Conservation (phyloP, 2,113 vertebrate genomes). For the Hippopotamus amphibius region DNA sequence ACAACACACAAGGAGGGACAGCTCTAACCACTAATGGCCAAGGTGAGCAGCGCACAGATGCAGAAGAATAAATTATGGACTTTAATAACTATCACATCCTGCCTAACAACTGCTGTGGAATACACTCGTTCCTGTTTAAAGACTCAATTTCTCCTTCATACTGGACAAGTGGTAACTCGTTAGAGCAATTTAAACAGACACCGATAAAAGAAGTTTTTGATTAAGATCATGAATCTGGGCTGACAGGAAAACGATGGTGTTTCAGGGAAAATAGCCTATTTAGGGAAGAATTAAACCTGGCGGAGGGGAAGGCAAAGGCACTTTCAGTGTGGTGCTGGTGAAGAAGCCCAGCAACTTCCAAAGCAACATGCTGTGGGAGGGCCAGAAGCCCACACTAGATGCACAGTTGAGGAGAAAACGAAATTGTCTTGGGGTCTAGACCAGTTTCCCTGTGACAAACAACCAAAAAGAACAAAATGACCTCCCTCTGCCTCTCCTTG, state of each 20-base stretch:
- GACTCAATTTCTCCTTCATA: slow-evolving; percentile 68
- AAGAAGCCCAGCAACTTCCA: slow-evolving; percentile 15
- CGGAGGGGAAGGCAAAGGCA: neutral
- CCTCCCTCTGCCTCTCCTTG: slow-evolving; percentile 11
- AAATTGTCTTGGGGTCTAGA: neutral
- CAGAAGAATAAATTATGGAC: slow-evolving; percentile 30
- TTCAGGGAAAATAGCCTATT: slow-evolving; percentile 63
- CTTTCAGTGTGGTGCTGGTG: neutral
- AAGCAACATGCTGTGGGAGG: neutral
- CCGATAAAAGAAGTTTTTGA: slow-evolving; percentile 72
- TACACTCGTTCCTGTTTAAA: slow-evolving; percentile 61
- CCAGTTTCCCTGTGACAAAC: neutral
- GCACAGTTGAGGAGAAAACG: neutral
- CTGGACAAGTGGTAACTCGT: slow-evolving; percentile 75
- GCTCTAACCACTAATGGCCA: neutral
- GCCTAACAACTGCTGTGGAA: slow-evolving; percentile 26
- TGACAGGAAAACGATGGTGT: slow-evolving; percentile 74
- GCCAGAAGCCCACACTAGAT: neutral
- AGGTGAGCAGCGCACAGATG: slow-evolving; percentile 23
- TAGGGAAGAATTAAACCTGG: slow-evolving; percentile 68
- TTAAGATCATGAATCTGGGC: slow-evolving; percentile 79
- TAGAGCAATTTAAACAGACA: slow-evolving; percentile 80
- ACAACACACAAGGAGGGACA: neutral
- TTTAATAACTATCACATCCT: slow-evolving; percentile 65
- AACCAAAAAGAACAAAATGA: slow-evolving; percentile 45